Evolutionary conservation across 92 coral and sea anemone genomes (phyloP).

Genomic region (Pocillopora grandis): DNA sequence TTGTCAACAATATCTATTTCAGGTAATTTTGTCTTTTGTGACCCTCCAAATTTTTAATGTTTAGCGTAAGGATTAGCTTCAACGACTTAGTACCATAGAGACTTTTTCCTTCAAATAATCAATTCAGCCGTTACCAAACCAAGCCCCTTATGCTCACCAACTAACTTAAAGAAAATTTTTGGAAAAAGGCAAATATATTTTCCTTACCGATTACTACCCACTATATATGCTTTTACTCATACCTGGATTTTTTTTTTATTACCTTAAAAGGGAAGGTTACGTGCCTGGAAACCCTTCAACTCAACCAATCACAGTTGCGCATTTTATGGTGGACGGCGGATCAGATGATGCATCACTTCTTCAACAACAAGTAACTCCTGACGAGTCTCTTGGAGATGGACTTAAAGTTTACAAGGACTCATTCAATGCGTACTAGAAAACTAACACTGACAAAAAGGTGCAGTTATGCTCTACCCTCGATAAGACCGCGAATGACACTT

Average conservation of each 20-base stretch:
- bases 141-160: too few species aligned
- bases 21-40: constrained; percentile 50
- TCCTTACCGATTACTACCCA: background rate
- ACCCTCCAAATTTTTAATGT: background rate
- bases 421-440: constrained; percentile 88
- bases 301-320: constrained; percentile 86
- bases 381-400: constrained; percentile 94
- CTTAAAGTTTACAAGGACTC: constrained; percentile 95
- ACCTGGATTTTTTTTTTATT: background rate
- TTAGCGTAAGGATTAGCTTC: too few species aligned
- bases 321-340: constrained; percentile 92
- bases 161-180: too few species aligned
- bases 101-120: too few species aligned
- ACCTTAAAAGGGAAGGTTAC: constrained; percentile 81
- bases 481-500: background rate
- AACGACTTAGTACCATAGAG: too few species aligned
- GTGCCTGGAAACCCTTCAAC: constrained; percentile 92
- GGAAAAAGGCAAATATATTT: background rate
- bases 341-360: constrained; percentile 88
- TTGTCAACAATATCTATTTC: constrained; percentile 82
- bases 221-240: background rate
- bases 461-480: background rate
- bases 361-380: constrained; percentile 82
- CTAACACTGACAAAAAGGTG: constrained; percentile 27
- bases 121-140: too few species aligned